These are phyloP conservation scores for Darevskia mixta DNA, from an alignment of 2,797 vertebrate genomes.

Conservation along the genomic window DNA sequence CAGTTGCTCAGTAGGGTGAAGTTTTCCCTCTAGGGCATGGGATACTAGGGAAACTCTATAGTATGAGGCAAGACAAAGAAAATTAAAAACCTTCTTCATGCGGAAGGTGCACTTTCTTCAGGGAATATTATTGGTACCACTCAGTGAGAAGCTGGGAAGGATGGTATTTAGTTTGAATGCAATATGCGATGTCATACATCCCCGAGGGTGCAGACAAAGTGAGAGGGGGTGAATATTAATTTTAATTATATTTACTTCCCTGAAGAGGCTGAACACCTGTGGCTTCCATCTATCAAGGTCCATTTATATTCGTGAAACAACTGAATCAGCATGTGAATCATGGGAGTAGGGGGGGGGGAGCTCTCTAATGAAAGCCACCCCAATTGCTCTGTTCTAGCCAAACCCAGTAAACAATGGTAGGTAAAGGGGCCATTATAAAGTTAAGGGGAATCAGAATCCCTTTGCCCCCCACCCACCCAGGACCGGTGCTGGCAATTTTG, in stretches of 20 bases:
- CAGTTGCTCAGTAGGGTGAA: background rate
- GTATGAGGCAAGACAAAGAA: background rate
- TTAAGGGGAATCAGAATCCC: background rate
- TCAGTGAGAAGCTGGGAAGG: background rate
- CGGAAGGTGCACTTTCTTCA: background rate
- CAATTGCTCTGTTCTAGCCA: background rate
- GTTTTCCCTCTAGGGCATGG: background rate
- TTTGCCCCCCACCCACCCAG: background rate
- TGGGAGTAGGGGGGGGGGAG: background rate
- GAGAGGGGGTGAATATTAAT: background rate
- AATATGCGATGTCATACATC: background rate
- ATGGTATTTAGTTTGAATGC: background rate
- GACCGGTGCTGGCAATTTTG: no score
- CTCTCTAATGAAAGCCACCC: background rate
- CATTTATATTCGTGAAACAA: background rate
- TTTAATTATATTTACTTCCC: slow-evolving; percentile 9
- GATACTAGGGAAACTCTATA: background rate
- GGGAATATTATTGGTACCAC: background rate
- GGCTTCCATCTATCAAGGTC: background rate
- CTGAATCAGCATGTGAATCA: background rate
- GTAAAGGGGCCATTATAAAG: background rate
- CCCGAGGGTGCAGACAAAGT: background rate
- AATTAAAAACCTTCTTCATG: background rate
- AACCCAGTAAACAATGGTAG: background rate
- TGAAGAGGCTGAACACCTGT: background rate